phyloP scores from a whole-genome alignment of 1,140 invertebrate species.

The Copidosoma floridanum region DNA sequence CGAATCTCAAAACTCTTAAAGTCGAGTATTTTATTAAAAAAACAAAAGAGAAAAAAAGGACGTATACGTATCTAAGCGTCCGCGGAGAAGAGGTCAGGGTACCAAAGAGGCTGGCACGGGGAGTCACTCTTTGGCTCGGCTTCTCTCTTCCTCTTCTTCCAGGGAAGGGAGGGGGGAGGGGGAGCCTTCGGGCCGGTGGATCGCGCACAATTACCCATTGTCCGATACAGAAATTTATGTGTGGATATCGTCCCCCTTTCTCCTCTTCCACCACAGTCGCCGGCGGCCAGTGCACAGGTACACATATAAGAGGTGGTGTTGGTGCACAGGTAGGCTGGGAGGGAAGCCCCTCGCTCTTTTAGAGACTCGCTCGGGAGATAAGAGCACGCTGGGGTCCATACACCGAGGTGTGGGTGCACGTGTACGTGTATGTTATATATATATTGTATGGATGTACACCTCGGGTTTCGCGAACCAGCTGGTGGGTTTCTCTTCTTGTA shows the following conservation, averaged over 20 bases:
- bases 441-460: too few relatives aligned
- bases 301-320: conserved; percentile 32
- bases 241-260: conserved; percentile 40
- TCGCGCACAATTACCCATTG: conserved; percentile 57
- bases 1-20: background rate
- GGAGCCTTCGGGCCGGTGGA: conserved; percentile 34
- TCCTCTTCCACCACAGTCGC: background rate
- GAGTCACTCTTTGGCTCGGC: conserved; percentile 21
- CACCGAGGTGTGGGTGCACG: conserved; percentile 21
- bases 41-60: background rate
- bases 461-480: conserved; percentile 2
- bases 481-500: conserved; percentile 7
- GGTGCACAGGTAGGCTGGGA: conserved; percentile 22
- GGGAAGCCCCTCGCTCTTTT: conserved; percentile 9
- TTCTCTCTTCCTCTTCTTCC: conserved; percentile 26
- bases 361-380: conserved; percentile 38
- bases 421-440: too few relatives aligned
- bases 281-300: conserved; percentile 47
- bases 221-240: conserved; percentile 58
- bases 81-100: too few relatives aligned
- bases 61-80: background rate
- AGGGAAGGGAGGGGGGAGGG: too few relatives aligned
- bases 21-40: background rate
- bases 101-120: conserved; percentile 10
- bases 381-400: conserved; percentile 35